Evolutionary conservation across 2,113 vertebrate species (phyloP).

Genomic region (Bubo scandiacus): DNA sequence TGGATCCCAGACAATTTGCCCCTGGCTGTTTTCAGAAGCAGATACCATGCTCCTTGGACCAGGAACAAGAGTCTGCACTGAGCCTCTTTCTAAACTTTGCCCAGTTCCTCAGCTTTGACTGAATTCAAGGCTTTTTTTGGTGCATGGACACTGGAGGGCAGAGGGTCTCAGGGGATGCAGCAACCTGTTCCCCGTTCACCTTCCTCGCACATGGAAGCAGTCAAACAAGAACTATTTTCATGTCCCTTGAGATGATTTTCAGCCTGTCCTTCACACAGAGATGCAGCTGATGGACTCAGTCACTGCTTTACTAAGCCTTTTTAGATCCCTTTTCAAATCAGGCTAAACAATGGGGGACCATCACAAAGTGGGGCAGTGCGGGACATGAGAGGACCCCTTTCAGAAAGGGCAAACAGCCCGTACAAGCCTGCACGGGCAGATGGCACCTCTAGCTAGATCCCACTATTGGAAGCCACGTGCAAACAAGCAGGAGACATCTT

Average conservation of each 20-base stretch:
- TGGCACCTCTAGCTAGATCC: background rate
- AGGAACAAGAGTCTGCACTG: background rate
- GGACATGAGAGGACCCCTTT: background rate
- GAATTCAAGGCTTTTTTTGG: background rate
- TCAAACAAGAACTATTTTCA: background rate
- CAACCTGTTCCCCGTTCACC: background rate
- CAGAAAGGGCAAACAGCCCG: background rate
- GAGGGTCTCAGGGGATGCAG: background rate
- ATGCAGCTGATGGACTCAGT: background rate
- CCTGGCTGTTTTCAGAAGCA: slow-evolving; percentile 30
- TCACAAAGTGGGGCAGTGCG: background rate
- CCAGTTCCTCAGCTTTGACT: background rate
- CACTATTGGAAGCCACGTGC: background rate
- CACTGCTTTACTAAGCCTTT: background rate
- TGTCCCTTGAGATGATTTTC: background rate
- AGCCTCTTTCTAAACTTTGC: background rate
- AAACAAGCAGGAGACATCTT: background rate
- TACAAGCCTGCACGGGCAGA: background rate
- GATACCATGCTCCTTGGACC: background rate
- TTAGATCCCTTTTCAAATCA: background rate
- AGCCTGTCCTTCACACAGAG: background rate
- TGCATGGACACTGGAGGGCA: background rate
- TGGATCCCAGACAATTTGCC: background rate
- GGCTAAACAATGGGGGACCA: background rate
- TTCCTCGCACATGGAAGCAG: background rate